phyloP scores from a whole-genome alignment of 53 echinoderm and acorn worm species.

The Hippasteria phrygiana region DNA sequence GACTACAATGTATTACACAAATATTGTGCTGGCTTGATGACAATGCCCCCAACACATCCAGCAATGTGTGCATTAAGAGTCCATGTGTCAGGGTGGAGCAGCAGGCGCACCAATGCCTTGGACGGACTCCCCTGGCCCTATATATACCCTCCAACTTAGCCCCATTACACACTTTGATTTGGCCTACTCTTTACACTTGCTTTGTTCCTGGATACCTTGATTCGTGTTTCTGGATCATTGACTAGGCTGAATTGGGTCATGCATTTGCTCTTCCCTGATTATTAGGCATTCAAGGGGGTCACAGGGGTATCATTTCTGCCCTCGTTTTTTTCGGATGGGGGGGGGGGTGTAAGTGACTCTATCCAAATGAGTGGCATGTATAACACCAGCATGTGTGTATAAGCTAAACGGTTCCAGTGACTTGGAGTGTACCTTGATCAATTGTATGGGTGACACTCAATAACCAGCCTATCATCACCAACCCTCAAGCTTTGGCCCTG shows the following conservation, averaged over 20 bases:
- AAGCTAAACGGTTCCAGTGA: constrained; percentile 61
- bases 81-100: constrained; percentile 26
- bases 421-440: constrained; percentile 35
- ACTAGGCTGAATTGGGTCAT: constrained; percentile 64
- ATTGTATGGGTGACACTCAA: constrained; percentile 61
- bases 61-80: too few relatives aligned
- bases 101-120: constrained; percentile 3
- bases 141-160: constrained; percentile 33
- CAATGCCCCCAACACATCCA: too few relatives aligned
- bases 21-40: too few relatives aligned
- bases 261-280: constrained; percentile 59
- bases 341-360: constrained; percentile 35
- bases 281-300: constrained; percentile 49
- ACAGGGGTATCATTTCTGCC: constrained; percentile 61
- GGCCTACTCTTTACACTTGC: constrained; percentile 25
- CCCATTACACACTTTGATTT: constrained; percentile 1
- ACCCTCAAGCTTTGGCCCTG: not conserved
- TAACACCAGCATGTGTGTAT: constrained; percentile 24
- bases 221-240: constrained; percentile 62
- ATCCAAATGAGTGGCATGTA: constrained; percentile 48
- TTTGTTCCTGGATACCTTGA: constrained; percentile 50
- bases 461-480: constrained; percentile 25
- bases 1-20: not conserved
- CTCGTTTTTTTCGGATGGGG: constrained; percentile 35
- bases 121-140: constrained; percentile 29